Conservation (phyloP, 2,888 invertebrate genomes). For the Altica lythri region DNA sequence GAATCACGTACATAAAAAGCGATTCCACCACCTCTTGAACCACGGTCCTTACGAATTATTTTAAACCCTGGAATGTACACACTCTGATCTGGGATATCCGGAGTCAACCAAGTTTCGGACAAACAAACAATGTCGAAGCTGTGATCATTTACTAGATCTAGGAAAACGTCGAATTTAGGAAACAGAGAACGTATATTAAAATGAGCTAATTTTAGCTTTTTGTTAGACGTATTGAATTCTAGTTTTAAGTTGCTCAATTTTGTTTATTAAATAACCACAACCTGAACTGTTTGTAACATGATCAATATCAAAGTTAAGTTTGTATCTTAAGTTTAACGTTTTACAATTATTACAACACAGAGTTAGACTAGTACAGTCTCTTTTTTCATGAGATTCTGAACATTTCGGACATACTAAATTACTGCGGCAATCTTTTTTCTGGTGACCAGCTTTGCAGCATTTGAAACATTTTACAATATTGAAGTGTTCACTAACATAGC, state of each 20-base stretch:
- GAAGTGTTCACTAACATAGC: background rate
- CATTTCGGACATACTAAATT: conserved; percentile 6
- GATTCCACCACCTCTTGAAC: too few relatives aligned
- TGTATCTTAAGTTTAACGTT: background rate
- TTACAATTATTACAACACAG: conserved; percentile 9
- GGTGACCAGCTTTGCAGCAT: conserved; percentile 5
- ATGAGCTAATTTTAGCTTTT: background rate
- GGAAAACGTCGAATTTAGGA: background rate
- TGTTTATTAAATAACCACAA: background rate
- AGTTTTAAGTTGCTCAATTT: background rate
- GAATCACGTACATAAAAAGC: too few relatives aligned
- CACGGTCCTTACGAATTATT: too few relatives aligned
- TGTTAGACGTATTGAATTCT: background rate
- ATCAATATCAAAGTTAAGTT: background rate
- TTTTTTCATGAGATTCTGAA: conserved; percentile 2
- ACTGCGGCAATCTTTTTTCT: conserved; percentile 3
- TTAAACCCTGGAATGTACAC: too few relatives aligned
- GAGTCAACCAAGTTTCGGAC: too few relatives aligned
- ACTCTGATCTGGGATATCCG: too few relatives aligned
- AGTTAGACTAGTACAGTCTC: background rate
- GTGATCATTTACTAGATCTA: too few relatives aligned
- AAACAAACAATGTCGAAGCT: too few relatives aligned
- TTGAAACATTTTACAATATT: background rate
- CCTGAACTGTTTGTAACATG: conserved; percentile 2
- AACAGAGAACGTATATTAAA: background rate